These are phyloP conservation scores for Ceratina australensis DNA, from an alignment of 1,140 invertebrate genomes.

Conservation along the genomic window DNA sequence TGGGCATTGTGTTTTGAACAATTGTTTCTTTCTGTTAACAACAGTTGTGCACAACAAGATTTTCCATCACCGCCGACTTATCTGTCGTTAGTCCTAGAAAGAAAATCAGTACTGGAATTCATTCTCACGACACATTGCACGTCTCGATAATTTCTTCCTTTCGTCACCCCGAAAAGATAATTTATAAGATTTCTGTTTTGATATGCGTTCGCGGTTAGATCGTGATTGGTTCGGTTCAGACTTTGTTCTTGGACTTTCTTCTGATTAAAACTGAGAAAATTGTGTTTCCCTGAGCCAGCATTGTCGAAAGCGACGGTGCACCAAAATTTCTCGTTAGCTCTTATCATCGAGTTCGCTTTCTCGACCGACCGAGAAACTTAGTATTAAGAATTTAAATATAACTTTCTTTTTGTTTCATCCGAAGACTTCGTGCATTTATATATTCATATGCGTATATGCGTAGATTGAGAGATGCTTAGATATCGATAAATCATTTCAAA, in stretches of 20 bases:
- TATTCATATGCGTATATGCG: too few relatives aligned
- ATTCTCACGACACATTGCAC: not conserved
- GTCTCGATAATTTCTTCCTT: not conserved
- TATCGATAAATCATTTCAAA: too few relatives aligned
- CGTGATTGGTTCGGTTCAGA: not conserved
- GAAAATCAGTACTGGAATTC: not conserved
- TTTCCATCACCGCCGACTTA: too few relatives aligned
- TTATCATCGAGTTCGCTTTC: not conserved
- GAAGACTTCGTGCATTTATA: not conserved
- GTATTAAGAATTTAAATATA: not conserved
- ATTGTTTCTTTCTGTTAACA: not conserved
- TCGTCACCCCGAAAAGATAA: not conserved
- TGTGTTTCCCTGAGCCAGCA: conserved; percentile 46
- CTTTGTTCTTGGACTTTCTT: not conserved
- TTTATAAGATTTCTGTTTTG: not conserved
- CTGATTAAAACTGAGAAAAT: conserved; percentile 28
- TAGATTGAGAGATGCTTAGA: not conserved
- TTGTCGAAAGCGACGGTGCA: conserved; percentile 7
- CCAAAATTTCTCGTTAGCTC: not conserved
- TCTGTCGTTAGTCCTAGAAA: not conserved
- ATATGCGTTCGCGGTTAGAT: conserved; percentile 17
- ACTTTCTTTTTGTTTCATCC: too few relatives aligned
- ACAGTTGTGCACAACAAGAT: not conserved
- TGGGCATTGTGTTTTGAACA: not conserved
- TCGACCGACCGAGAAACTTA: not conserved